Percentiles rank a stretch among this genome's conserved stretches.
phyloP scores from a whole-genome alignment of 2,797 vertebrate species.

The Spinus olivaceus region DNA sequence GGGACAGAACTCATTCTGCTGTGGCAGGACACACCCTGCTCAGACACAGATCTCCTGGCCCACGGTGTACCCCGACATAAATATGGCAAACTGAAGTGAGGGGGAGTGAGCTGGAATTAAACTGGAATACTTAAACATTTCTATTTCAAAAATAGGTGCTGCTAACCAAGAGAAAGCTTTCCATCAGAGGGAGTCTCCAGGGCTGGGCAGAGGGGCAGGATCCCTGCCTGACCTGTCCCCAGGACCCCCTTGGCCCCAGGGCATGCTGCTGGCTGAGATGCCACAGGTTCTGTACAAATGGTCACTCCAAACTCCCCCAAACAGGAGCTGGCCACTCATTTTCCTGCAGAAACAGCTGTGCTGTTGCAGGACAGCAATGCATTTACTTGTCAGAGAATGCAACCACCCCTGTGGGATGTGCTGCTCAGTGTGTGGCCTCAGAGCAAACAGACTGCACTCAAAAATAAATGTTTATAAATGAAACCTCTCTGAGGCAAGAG shows the following conservation, averaged over 20 bases:
- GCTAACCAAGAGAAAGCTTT: background rate
- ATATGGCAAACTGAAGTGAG: no score
- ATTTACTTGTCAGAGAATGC: fast-evolving
- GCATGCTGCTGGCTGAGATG: background rate
- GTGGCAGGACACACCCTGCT: background rate
- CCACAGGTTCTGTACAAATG: background rate
- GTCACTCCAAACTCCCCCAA: background rate
- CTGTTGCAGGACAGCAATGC: background rate
- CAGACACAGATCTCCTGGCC: background rate
- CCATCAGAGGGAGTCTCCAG: background rate
- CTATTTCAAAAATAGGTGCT: background rate
- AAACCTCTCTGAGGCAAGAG: background rate
- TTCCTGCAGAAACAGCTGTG: background rate
- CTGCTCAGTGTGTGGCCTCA: background rate
- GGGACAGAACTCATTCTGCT: background rate
- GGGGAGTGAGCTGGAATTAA: no score
- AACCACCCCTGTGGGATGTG: background rate
- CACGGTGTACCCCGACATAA: background rate
- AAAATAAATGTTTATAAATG: background rate
- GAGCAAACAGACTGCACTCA: background rate
- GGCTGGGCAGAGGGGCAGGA: background rate
- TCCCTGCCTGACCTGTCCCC: background rate
- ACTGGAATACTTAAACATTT: background rate
- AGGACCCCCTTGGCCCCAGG: fast-evolving
- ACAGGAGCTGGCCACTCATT: background rate